Evolutionary conservation across 2,797 vertebrate genomes (phyloP).

Genomic region (Rhinella marina): DNA sequence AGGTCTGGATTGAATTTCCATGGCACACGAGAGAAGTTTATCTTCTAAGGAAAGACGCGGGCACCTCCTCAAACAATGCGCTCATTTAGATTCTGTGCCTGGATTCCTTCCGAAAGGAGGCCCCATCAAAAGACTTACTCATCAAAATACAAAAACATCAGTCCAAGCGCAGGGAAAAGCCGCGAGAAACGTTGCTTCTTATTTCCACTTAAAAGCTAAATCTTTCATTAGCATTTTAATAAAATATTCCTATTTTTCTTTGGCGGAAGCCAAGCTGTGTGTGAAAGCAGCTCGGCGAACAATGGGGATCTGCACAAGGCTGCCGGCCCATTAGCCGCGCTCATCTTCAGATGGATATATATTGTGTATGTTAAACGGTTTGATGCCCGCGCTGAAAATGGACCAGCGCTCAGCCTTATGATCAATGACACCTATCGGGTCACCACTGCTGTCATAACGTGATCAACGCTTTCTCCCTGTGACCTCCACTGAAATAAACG

Average conservation of each 20-base stretch:
- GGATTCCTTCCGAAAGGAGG: constrained; percentile 27
- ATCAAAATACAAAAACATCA: constrained; percentile 50
- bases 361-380: background rate
- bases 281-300: constrained; percentile 39
- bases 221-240: constrained; percentile 63
- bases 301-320: constrained; percentile 35
- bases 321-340: background rate
- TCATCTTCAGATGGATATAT: constrained; percentile 20
- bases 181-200: constrained; percentile 47
- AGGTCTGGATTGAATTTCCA: constrained; percentile 45
- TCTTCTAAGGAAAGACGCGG: constrained; percentile 34
- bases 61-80: constrained; percentile 53
- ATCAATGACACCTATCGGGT: background rate
- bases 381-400: background rate
- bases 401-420: background rate
- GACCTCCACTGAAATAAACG: background rate
- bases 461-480: background rate
- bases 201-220: constrained; percentile 62
- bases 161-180: constrained; percentile 36
- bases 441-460: background rate
- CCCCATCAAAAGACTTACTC: constrained; percentile 51
- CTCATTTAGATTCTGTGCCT: constrained; percentile 47
- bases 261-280: constrained; percentile 40
- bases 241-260: constrained; percentile 53
- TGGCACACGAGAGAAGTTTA: constrained; percentile 46